Conservation (phyloP, 2,888 invertebrate species). For the Lycaena phlaeas region DNA sequence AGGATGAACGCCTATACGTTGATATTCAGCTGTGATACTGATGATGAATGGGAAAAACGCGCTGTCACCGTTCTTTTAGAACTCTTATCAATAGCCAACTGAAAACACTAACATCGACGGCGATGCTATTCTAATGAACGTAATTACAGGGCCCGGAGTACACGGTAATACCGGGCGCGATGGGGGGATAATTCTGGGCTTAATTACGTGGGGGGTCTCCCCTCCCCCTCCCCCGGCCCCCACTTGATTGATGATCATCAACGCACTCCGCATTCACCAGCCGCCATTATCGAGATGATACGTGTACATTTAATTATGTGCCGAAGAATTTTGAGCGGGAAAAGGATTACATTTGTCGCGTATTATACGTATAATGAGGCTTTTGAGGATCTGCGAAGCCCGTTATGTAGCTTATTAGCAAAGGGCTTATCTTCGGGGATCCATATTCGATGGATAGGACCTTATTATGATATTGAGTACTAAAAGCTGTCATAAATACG, state of each 20-base stretch:
- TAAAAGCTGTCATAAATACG: no score
- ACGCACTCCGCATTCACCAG: not conserved
- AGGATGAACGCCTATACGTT: no score
- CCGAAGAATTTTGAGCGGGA: not conserved
- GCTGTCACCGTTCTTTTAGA: no score
- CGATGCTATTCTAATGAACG: not conserved
- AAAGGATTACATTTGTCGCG: not conserved
- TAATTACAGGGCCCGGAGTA: not conserved
- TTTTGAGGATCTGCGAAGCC: no score
- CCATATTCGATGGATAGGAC: no score
- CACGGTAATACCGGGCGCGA: not conserved
- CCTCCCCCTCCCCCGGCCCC: not conserved
- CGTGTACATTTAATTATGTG: not conserved
- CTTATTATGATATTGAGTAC: no score
- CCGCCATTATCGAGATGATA: not conserved
- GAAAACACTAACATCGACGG: not conserved
- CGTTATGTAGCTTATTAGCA: no score
- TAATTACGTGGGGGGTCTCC: not conserved
- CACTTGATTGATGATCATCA: not conserved
- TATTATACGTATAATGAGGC: no score
- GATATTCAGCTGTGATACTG: no score
- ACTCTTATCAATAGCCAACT: no score
- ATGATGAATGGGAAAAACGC: no score
- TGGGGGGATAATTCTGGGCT: not conserved
- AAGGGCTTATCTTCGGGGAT: no score